Percentiles rank a stretch among this genome's conserved stretches.
These are phyloP conservation scores for Takifugu bimaculatus DNA, from an alignment of 2,113 vertebrate genomes.

Conservation along the genomic window DNA sequence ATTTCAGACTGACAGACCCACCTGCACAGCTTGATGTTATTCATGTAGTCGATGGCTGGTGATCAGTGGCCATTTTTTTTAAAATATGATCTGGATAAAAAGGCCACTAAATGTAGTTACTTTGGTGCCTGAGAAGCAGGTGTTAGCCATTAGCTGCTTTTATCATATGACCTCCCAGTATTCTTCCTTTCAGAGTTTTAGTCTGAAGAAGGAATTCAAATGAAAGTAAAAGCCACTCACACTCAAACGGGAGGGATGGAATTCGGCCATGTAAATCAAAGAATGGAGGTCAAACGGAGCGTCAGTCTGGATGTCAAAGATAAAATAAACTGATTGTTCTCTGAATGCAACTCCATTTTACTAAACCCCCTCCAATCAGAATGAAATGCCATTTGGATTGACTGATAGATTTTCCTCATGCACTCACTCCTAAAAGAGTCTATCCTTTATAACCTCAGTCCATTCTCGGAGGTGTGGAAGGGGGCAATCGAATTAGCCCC, in stretches of 20 bases:
- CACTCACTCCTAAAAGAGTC: slow-evolving; percentile 57
- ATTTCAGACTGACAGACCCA: too few species aligned
- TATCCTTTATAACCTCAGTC: slow-evolving; percentile 61
- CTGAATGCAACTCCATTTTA: slow-evolving; percentile 19
- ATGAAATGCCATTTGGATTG: slow-evolving; percentile 66
- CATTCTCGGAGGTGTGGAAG: slow-evolving; percentile 48
- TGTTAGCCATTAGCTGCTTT: too few species aligned
- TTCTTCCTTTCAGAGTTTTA: too few species aligned
- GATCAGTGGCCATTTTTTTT: too few species aligned
- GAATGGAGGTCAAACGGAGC: slow-evolving; percentile 8
- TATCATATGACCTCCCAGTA: too few species aligned
- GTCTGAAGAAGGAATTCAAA: too few species aligned
- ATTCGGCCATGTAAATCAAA: neutral
- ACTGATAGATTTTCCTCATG: slow-evolving; percentile 57
- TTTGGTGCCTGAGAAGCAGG: neutral
- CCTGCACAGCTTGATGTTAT: too few species aligned
- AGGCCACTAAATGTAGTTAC: neutral
- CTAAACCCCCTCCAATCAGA: slow-evolving; percentile 49
- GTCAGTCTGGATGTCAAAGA: neutral
- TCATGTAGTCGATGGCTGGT: too few species aligned
- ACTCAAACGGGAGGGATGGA: neutral
- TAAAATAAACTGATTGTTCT: slow-evolving; percentile 33
- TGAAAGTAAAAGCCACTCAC: neutral
- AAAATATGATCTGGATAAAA: too few species aligned
- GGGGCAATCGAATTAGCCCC: slow-evolving; percentile 67